phyloP scores from a whole-genome alignment of 1,140 invertebrate species.

The Mesaphorura yosii region DNA sequence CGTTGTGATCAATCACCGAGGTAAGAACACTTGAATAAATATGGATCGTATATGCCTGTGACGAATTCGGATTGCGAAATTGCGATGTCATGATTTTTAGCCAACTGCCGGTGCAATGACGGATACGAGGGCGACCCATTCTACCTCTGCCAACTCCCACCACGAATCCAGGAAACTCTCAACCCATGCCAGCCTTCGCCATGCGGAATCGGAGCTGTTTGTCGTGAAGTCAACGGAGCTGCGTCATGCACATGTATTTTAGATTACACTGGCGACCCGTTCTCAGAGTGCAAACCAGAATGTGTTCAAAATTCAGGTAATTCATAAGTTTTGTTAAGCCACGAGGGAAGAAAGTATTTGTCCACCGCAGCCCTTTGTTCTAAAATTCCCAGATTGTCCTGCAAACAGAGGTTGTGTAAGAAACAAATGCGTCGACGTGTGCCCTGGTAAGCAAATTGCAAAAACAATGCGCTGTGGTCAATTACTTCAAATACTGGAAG shows the following conservation, averaged over 20 bases:
- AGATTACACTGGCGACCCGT: slow-evolving; percentile 44
- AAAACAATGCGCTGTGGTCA: too few species aligned
- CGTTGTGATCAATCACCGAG: too few species aligned
- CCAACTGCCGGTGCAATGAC: slow-evolving; percentile 48
- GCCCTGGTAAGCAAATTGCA: slow-evolving; percentile 62
- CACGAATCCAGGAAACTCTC: slow-evolving; percentile 16
- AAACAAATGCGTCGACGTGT: slow-evolving; percentile 70
- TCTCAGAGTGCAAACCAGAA: slow-evolving; percentile 12
- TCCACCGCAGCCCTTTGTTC: too few species aligned
- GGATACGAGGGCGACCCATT: slow-evolving; percentile 61
- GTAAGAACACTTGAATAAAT: too few species aligned
- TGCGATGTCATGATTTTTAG: too few species aligned
- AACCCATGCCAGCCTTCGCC: slow-evolving; percentile 71
- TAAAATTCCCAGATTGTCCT: slow-evolving; percentile 58
- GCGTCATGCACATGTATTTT: slow-evolving; percentile 53
- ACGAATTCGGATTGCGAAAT: too few species aligned
- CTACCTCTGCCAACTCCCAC: slow-evolving; percentile 18
- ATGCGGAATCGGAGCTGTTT: slow-evolving; percentile 66
- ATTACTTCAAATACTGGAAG: too few species aligned
- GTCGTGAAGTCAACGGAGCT: slow-evolving; percentile 53
- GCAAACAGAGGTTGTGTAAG: slow-evolving; percentile 60
- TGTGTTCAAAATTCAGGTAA: too few species aligned
- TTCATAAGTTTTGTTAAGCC: too few species aligned
- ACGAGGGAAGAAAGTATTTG: too few species aligned
- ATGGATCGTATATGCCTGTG: too few species aligned